phyloP scores from a whole-genome alignment of 2,888 invertebrate species.

The Eutolmus rufibarbis region DNA sequence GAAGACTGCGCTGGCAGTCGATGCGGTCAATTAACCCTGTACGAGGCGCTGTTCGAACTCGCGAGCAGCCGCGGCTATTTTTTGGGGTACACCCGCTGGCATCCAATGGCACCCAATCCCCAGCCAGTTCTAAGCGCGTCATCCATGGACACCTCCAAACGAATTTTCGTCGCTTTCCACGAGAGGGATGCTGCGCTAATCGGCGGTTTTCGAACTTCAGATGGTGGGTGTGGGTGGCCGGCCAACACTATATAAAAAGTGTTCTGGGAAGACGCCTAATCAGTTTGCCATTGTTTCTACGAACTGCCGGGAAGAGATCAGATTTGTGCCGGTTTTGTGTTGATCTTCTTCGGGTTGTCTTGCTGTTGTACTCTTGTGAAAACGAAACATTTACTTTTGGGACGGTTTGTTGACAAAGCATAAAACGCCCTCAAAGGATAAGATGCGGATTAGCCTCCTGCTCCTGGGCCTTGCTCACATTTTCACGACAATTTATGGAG shows the following conservation, averaged over 20 bases:
- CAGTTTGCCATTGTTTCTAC: conserved; percentile 42
- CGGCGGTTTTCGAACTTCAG: not conserved
- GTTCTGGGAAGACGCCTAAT: conserved; percentile 35
- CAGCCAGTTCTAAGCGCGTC: not conserved
- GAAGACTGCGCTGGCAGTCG: conserved; percentile 20
- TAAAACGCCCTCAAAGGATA: not conserved
- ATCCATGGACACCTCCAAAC: not conserved
- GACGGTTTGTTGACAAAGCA: not conserved
- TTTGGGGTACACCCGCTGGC: not conserved
- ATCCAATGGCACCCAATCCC: conserved; percentile 33
- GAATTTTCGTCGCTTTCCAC: not conserved
- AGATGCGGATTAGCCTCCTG: conserved; percentile 36
- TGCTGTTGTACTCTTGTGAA: not conserved
- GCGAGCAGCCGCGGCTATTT: not conserved
- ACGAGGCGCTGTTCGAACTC: not conserved
- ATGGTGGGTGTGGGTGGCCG: conserved; percentile 28
- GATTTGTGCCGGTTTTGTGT: not conserved
- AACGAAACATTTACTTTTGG: not conserved
- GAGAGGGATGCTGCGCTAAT: conserved; percentile 21
- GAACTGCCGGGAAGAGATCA: conserved; percentile 5
- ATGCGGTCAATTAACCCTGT: conserved; percentile 46
- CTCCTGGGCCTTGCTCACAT: conserved; percentile 17
- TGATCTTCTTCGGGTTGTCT: not conserved
- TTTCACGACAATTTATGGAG: not conserved
- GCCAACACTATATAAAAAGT: conserved; percentile 45